Evolutionary conservation across 2,113 vertebrate genomes (phyloP).

Genomic region (Pavo muticus): DNA sequence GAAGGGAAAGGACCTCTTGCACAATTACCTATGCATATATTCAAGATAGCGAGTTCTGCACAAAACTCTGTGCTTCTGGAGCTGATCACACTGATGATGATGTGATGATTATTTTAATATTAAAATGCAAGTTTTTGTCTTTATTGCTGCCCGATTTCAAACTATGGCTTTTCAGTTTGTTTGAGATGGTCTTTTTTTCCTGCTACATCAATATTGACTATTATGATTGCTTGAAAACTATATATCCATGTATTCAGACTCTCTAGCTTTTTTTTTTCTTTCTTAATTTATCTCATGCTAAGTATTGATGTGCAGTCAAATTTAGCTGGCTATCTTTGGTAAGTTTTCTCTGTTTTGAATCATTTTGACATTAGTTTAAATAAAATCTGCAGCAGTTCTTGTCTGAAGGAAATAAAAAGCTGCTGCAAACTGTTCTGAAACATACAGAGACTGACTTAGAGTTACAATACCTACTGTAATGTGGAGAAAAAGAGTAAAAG

Average conservation of each 20-base stretch:
- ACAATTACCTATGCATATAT: background rate
- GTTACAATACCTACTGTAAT: slow-evolving; percentile 55
- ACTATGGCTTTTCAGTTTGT: background rate
- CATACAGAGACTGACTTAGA: slow-evolving; percentile 67
- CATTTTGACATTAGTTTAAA: background rate
- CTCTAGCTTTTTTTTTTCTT: background rate
- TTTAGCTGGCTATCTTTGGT: background rate
- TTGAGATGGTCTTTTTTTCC: background rate
- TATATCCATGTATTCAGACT: background rate
- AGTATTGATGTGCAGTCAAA: background rate
- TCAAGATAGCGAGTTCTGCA: background rate
- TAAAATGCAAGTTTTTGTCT: background rate
- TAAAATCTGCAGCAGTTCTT: background rate
- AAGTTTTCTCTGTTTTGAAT: background rate
- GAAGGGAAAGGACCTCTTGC: background rate
- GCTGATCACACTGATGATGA: background rate
- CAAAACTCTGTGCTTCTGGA: background rate
- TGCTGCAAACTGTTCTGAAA: background rate
- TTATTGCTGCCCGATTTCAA: background rate
- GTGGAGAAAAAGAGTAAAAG: background rate
- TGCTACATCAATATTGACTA: background rate
- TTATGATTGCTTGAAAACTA: background rate
- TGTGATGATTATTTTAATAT: background rate
- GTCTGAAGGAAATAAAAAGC: background rate
- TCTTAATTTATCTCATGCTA: background rate